These are phyloP conservation scores for Copidosoma floridanum DNA, from an alignment of 1,140 invertebrate species.

Conservation along the genomic window DNA sequence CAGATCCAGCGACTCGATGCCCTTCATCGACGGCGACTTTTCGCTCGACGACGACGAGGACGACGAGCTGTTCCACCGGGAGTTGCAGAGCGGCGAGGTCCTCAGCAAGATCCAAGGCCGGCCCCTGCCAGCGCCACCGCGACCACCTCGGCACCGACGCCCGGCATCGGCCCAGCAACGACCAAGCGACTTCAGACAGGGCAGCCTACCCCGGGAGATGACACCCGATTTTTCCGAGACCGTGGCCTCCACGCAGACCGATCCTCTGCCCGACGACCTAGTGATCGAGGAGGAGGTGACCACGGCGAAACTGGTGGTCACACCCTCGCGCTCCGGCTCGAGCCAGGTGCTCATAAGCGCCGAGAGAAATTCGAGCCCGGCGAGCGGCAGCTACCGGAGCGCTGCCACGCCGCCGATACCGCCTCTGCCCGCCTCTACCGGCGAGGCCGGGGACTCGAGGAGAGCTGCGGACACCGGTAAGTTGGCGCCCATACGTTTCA, in stretches of 20 bases:
- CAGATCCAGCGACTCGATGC: conserved; percentile 48
- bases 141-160: conserved; percentile 60
- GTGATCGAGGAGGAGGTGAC: conserved; percentile 63
- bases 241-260: conserved; percentile 77
- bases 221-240: conserved; percentile 54
- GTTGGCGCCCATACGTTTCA: background rate
- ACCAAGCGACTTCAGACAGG: background rate
- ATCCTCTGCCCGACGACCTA: conserved; percentile 75
- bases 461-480: background rate
- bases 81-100: conserved; percentile 68
- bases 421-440: conserved; percentile 30
- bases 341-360: conserved; percentile 49
- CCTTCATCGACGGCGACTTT: conserved; percentile 63
- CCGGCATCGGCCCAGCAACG: background rate
- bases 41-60: conserved; percentile 23
- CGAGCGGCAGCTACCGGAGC: background rate
- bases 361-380: conserved; percentile 45
- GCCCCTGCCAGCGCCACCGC: conserved; percentile 76
- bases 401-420: conserved; percentile 34
- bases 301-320: conserved; percentile 46
- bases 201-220: background rate
- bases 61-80: conserved; percentile 58
- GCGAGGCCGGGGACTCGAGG: background rate
- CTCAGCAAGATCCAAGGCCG: conserved; percentile 77
- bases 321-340: conserved; percentile 47